Evolutionary conservation across 2,797 vertebrate genomes (phyloP), one percentile per base, ranked within the genome.

Genomic region (Centropyge bicolor): DNA sequence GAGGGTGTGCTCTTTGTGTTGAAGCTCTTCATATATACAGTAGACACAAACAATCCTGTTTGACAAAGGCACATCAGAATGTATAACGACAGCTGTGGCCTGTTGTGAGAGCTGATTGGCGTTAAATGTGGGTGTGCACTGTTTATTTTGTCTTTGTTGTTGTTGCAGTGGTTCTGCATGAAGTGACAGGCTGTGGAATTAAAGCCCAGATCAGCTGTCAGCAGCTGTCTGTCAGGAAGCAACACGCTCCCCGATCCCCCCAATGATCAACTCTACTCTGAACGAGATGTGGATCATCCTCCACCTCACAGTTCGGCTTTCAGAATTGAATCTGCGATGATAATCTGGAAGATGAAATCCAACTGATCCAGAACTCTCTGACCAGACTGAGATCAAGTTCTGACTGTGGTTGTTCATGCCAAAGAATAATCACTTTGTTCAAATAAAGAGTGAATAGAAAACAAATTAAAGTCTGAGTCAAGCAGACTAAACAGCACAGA

Each of bases 111-210:
- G 76, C 80, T 74, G 81, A 81, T 45, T 70, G 70, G 49, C 76
- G 57, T 57, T 73, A 78, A 60, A 65, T 63, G 84, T 82, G 85
- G 85, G 88, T 16, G 73, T 81, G 65, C 57, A 31, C 45, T 64
- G 69, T 84, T 82, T 84, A 79, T 52, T 83, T 48, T 55, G 46
- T 62, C 62, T 87, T 70, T 87, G 84, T 82, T 88, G 80, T 70
- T 77, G 74, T 70, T 71, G 48, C 65, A 73, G 24, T 36, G 68
- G 49, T 73, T 75, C 10, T 64, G 70, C 76, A 66, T 62, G 40
- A 80, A 22, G 55, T 81, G 87, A 83, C 84, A 85, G 82, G 56
- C 71, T 77, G 68, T 65, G 48, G 24, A 89, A 74, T 81, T 73
- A 69, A 76, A 84, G 24, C 79, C 49, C 72, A 74, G 67, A 88